Conservation (phyloP, 2,888 invertebrate species). For the Synergus umbraculus region DNA sequence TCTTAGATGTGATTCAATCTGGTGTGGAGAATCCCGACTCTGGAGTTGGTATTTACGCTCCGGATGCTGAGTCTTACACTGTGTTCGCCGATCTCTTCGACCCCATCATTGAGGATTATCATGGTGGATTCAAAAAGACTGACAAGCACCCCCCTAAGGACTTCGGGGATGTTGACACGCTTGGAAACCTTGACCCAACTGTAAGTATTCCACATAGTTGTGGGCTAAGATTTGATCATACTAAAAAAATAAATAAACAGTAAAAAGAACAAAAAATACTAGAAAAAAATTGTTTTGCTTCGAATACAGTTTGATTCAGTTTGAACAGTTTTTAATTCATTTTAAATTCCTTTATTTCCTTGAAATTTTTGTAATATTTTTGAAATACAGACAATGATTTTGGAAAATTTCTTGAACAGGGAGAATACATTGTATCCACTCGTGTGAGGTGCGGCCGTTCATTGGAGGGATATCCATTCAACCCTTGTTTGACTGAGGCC, state of each 20-base stretch:
- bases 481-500: constrained; percentile 96
- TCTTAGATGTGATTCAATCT: constrained; percentile 96
- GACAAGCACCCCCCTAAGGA: constrained; percentile 96
- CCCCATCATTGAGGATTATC: constrained; percentile 98
- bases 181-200: constrained; percentile 95
- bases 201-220: constrained; percentile 65
- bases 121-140: constrained; percentile 95
- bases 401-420: constrained; percentile 69
- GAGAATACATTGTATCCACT: constrained; percentile 95
- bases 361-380: too few species aligned
- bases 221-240: too few species aligned
- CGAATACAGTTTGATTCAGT: too few species aligned
- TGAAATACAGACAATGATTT: neutral
- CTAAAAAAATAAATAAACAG: too few species aligned
- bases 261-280: too few species aligned
- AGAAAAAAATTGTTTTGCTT: too few species aligned
- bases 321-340: too few species aligned
- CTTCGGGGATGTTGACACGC: constrained; percentile 94
- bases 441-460: constrained; percentile 98
- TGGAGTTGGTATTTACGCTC: constrained; percentile 98
- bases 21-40: constrained; percentile 98
- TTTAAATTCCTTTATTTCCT: too few species aligned
- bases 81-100: constrained; percentile 96
- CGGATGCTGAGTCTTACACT: constrained; percentile 96
- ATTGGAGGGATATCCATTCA: constrained; percentile 97